A percentile compares a stretch with the other conserved stretches of the same genome.
These are phyloP conservation scores for Chloroceryle inda DNA, from an alignment of 2,797 vertebrate species.

Conservation along the genomic window DNA sequence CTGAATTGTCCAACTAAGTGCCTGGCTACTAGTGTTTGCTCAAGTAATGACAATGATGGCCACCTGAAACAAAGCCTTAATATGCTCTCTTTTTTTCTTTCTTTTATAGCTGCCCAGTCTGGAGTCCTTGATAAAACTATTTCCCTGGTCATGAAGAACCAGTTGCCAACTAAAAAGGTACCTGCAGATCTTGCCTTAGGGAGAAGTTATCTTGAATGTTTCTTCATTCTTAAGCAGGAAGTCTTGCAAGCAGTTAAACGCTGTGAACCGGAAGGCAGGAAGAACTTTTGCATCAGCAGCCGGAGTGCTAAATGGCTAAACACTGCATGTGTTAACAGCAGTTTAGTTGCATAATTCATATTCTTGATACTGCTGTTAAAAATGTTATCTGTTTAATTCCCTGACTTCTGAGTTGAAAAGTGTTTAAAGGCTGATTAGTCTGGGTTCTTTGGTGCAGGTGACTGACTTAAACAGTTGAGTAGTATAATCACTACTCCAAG, in stretches of 20 bases:
- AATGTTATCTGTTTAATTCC: not conserved
- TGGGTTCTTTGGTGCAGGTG: not conserved
- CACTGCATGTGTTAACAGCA: not conserved
- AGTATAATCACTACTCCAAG: not conserved
- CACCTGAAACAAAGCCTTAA: not conserved
- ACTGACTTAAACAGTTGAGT: not conserved
- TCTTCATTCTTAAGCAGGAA: not conserved
- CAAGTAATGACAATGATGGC: not conserved
- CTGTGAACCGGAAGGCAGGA: not conserved
- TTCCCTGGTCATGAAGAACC: conserved; percentile 88
- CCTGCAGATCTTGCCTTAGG: not conserved
- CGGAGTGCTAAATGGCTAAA: not conserved
- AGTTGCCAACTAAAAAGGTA: conserved; percentile 88
- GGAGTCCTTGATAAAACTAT: conserved; percentile 90
- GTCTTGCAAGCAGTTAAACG: not conserved
- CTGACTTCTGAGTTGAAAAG: not conserved
- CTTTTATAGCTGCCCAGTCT: conserved; percentile 90
- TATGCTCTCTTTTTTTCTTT: not conserved
- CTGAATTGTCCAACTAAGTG: not conserved
- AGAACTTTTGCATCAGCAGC: not conserved
- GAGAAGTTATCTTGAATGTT: not conserved
- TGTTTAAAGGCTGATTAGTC: not conserved
- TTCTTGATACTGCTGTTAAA: not conserved
- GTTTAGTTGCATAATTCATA: not conserved
- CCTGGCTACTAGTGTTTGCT: not conserved